A percentile compares a stretch with the other conserved stretches of the same genome.
These are phyloP conservation scores for Salvelinus fontinalis DNA, from an alignment of 2,113 vertebrate species.

Conservation along the genomic window DNA sequence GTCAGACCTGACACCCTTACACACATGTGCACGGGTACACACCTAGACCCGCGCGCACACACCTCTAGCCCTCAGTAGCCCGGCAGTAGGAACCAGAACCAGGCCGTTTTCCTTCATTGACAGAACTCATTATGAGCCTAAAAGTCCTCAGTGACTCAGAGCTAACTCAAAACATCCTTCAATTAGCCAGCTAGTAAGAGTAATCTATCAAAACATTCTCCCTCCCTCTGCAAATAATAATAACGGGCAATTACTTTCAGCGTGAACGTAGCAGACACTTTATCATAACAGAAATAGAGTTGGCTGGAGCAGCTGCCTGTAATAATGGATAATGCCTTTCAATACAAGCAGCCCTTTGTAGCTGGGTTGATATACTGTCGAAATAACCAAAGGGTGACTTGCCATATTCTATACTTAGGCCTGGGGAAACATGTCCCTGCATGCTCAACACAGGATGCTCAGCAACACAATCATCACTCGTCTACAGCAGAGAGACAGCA, in stretches of 20 bases:
- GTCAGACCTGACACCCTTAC: conserved; percentile 30
- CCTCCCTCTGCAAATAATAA: conserved; percentile 37
- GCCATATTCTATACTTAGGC: neutral
- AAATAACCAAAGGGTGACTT: neutral
- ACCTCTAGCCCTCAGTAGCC: neutral
- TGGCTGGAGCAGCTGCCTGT: neutral
- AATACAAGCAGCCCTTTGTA: neutral
- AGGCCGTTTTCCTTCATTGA: conserved; percentile 71
- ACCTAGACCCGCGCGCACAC: too few relatives aligned
- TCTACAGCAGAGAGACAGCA: conserved; percentile 22
- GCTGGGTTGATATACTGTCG: neutral
- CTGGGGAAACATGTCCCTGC: neutral
- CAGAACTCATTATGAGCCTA: conserved; percentile 60
- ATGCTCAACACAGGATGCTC: too few relatives aligned
- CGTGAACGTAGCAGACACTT: conserved; percentile 2
- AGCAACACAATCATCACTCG: neutral
- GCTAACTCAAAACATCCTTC: conserved; percentile 65
- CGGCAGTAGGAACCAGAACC: conserved; percentile 41
- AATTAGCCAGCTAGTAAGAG: conserved; percentile 50
- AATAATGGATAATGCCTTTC: neutral
- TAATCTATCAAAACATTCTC: conserved; percentile 48
- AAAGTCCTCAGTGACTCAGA: conserved; percentile 48
- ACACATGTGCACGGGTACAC: neutral
- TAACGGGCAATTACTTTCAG: conserved; percentile 32
- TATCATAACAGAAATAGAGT: conserved; percentile 6